These are phyloP conservation scores for Drosophila mojavensis DNA, from an alignment of 1,140 invertebrate genomes.

Conservation along the genomic window DNA sequence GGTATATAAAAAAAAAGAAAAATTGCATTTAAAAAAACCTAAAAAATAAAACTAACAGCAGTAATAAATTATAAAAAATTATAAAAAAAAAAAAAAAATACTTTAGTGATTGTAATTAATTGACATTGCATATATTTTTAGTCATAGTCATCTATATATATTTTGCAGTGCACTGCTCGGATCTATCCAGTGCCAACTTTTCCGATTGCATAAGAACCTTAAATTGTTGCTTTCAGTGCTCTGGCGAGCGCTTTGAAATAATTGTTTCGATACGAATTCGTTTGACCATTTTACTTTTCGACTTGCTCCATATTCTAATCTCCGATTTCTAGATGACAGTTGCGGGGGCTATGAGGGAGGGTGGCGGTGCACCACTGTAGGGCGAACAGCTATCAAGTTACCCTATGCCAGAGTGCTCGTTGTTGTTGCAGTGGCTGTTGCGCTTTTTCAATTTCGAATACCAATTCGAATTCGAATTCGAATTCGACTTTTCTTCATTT, in stretches of 20 bases:
- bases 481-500: conserved; percentile 49
- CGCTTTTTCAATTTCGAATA: conserved; percentile 53
- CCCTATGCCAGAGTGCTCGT: conserved; percentile 5
- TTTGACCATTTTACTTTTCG: conserved; percentile 26
- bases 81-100: too few species aligned
- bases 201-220: conserved; percentile 16
- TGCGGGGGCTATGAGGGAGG: not conserved
- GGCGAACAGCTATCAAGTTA: conserved; percentile 62
- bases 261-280: conserved; percentile 19
- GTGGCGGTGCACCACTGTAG: not conserved
- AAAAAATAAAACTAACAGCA: too few species aligned
- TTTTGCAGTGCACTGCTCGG: too few species aligned
- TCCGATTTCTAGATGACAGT: conserved; percentile 30
- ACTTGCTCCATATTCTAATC: conserved; percentile 47
- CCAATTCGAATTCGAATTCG: conserved; percentile 44
- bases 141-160: too few species aligned
- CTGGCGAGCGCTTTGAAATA: not conserved
- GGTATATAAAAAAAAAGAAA: too few species aligned
- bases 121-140: too few species aligned
- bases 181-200: too few species aligned
- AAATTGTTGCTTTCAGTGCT: not conserved
- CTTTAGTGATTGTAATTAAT: too few species aligned
- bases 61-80: too few species aligned
- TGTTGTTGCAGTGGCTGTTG: conserved; percentile 29
- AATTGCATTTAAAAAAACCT: too few species aligned